Evolutionary conservation across 2,113 vertebrate species (phyloP).

Genomic region (Syngnathoides biaculeatus): DNA sequence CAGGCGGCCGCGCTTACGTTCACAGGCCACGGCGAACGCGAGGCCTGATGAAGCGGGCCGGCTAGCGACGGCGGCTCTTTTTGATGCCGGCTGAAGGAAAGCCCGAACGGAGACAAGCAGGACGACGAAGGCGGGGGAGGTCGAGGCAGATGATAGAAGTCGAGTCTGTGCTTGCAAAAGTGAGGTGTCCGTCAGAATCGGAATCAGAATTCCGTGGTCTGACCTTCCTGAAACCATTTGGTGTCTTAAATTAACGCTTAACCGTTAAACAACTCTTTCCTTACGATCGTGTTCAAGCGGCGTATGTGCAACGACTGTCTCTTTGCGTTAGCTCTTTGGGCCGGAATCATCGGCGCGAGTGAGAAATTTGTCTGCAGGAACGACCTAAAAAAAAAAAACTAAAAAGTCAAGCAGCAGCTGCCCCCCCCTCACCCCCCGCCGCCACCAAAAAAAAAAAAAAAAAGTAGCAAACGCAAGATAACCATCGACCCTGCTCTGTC

Average conservation of each 20-base stretch:
- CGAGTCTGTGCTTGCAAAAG: not conserved
- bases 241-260: not conserved
- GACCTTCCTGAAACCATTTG: not conserved
- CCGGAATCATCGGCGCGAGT: not conserved
- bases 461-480: not conserved
- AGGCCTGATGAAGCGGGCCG: conserved; percentile 1
- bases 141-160: not conserved
- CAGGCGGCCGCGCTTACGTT: not conserved
- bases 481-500: not conserved
- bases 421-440: no score
- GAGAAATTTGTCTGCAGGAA: not conserved
- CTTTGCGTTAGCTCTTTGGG: not conserved
- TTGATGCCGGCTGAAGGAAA: not conserved
- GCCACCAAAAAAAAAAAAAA: not conserved
- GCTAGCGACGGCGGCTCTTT: not conserved
- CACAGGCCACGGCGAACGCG: not conserved
- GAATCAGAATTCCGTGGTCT: no score
- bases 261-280: not conserved
- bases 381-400: not conserved
- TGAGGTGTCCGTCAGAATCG: not conserved
- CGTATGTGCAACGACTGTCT: not conserved
- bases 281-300: not conserved
- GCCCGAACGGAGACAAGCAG: not conserved
- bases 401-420: no score
- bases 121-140: not conserved